These are phyloP conservation scores for Mechanitis mazaeus DNA, from an alignment of 2,888 invertebrate genomes.

Conservation along the genomic window DNA sequence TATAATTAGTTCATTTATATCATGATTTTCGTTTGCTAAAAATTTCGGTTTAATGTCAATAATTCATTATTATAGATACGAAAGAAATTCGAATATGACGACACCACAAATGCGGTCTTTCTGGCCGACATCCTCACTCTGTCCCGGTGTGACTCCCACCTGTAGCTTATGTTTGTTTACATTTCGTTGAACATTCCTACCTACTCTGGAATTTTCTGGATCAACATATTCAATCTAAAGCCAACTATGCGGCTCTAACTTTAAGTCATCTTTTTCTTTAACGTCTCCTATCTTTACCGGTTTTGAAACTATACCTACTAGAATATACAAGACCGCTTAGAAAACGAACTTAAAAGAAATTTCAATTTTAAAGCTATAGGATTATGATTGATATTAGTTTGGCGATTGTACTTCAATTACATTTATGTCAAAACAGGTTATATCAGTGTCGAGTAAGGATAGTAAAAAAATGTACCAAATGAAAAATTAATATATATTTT, in stretches of 20 bases:
- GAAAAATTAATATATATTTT: neutral
- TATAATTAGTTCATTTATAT: too few relatives aligned
- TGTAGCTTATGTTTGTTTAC: conserved; percentile 62
- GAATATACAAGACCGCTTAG: conserved; percentile 17
- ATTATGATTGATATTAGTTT: conserved; percentile 4
- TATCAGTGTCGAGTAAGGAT: conserved; percentile 16
- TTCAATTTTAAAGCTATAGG: conserved; percentile 4
- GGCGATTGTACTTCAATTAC: conserved; percentile 10
- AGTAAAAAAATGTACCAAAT: conserved; percentile 16
- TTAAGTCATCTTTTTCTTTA: conserved; percentile 19
- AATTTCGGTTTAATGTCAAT: too few relatives aligned
- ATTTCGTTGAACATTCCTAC: conserved; percentile 37
- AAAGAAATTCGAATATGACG: too few relatives aligned
- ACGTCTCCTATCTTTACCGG: conserved; percentile 6
- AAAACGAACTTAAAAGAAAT: neutral
- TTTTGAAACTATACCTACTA: conserved; percentile 30
- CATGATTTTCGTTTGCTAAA: too few relatives aligned
- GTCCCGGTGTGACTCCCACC: conserved; percentile 33
- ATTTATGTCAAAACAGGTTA: conserved; percentile 11
- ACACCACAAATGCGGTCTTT: neutral
- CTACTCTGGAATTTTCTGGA: conserved; percentile 45
- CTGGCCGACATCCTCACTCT: conserved; percentile 15
- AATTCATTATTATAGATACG: too few relatives aligned
- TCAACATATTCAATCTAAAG: conserved; percentile 19
- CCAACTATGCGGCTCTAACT: conserved; percentile 6